Evolutionary conservation across 1,140 invertebrate species (phyloP).

Genomic region (Pachypsylla venusta): DNA sequence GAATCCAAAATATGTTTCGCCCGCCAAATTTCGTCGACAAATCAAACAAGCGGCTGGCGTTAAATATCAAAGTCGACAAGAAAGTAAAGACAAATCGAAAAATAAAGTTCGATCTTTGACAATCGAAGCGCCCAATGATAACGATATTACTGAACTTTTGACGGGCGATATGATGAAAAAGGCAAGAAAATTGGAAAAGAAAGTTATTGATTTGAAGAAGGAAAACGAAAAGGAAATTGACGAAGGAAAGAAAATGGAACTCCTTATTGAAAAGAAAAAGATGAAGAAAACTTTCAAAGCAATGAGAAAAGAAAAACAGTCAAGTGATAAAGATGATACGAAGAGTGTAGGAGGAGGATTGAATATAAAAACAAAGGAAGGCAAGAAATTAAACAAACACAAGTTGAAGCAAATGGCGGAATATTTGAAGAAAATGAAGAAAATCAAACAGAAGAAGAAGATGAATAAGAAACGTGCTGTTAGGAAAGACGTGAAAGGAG

Average conservation of each 20-base stretch:
- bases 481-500: conserved; percentile 5
- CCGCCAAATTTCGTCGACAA: conserved; percentile 42
- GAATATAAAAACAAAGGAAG: neutral
- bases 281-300: neutral
- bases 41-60: neutral
- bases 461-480: neutral
- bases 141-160: neutral
- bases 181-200: neutral
- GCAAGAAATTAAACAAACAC: conserved; percentile 1
- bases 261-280: neutral
- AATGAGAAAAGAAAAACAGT: neutral
- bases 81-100: neutral
- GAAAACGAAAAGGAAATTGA: neutral
- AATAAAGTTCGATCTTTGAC: neutral
- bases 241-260: too few relatives aligned
- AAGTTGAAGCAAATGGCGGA: conserved; percentile 3
- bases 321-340: too few relatives aligned
- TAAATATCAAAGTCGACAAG: neutral
- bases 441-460: neutral
- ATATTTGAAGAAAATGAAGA: neutral
- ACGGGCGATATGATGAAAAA: neutral
- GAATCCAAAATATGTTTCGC: conserved; percentile 84
- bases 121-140: conserved; percentile 5
- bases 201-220: neutral
- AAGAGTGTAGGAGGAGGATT: neutral